phyloP scores from a whole-genome alignment of 2,888 invertebrate genomes.

The Amblyjoppa proteus region DNA sequence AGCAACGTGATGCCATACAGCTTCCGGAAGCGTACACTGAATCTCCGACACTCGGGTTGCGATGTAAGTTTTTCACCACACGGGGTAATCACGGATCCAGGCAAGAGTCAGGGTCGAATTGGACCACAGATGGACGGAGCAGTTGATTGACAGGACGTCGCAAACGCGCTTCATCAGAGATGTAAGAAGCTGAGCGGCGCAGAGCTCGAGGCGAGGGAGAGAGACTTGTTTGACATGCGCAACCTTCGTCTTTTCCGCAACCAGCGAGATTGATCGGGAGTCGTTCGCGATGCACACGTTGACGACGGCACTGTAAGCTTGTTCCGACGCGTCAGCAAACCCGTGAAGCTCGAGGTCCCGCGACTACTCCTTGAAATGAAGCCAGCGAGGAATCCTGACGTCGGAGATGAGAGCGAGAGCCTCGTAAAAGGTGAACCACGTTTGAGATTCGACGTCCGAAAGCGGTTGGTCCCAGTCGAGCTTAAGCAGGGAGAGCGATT shows the following conservation, averaged over 20 bases:
- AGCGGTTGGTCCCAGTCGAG: conserved; percentile 64
- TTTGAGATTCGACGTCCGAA: background rate
- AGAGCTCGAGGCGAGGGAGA: conserved; percentile 72
- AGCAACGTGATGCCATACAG: conserved; percentile 58
- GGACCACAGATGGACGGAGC: conserved; percentile 57
- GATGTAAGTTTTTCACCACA: conserved; percentile 70
- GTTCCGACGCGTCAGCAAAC: conserved; percentile 66
- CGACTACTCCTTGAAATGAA: background rate
- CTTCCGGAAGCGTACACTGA: conserved; percentile 47
- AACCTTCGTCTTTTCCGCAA: conserved; percentile 65
- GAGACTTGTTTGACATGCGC: conserved; percentile 68
- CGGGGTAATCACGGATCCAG: background rate
- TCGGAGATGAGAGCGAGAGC: conserved; percentile 54
- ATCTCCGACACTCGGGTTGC: conserved; percentile 72
- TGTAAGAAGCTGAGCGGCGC: conserved; percentile 64
- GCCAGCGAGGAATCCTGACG: conserved; percentile 60
- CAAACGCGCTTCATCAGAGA: conserved; percentile 47
- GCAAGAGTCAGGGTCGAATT: conserved; percentile 48
- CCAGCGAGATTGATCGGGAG: conserved; percentile 9
- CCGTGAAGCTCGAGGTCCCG: conserved; percentile 43
- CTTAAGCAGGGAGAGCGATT: conserved; percentile 59
- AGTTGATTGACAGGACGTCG: background rate
- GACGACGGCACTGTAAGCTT: conserved; percentile 56
- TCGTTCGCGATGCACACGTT: background rate
- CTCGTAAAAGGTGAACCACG: conserved; percentile 22